Percentiles rank a stretch among this genome's conserved stretches.
Conservation (phyloP, 2,888 invertebrate species). For the Dinocampus coccinellae region DNA sequence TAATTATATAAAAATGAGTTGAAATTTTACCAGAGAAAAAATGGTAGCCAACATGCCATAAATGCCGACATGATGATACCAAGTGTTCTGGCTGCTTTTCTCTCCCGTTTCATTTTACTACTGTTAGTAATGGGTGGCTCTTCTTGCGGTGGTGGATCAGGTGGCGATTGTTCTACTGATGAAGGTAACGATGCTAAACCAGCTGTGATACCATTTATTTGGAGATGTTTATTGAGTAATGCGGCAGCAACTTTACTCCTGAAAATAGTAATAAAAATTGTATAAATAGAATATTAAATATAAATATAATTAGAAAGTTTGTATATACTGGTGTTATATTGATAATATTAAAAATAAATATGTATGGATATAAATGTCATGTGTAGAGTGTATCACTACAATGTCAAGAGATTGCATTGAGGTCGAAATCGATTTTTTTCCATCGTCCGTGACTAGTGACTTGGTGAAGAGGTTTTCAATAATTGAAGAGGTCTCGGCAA, state of each 20-base stretch:
- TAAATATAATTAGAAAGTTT: no score
- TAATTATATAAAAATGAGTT: background rate
- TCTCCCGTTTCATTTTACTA: conserved; percentile 89
- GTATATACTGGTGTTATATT: background rate
- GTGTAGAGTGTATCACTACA: background rate
- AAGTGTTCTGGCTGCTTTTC: conserved; percentile 92
- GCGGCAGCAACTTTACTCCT: conserved; percentile 92
- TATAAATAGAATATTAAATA: no score
- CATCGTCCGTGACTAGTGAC: background rate
- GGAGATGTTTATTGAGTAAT: conserved; percentile 87
- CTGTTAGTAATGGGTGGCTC: conserved; percentile 79
- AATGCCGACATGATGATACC: conserved; percentile 98
- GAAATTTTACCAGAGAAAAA: conserved; percentile 87
- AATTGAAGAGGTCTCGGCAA: conserved; percentile 6
- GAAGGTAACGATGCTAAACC: conserved; percentile 71
- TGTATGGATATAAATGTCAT: background rate
- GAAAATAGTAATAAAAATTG: conserved; percentile 57
- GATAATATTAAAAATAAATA: background rate
- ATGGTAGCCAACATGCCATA: conserved; percentile 94
- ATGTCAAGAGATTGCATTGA: conserved; percentile 5
- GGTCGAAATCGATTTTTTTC: background rate
- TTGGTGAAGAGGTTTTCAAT: conserved; percentile 11
- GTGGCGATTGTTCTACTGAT: conserved; percentile 66
- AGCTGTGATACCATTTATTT: conserved; percentile 89
- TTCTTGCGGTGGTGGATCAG: conserved; percentile 61